phyloP scores from a whole-genome alignment of 2,797 vertebrate species.

The Knipowitschia caucasica region DNA sequence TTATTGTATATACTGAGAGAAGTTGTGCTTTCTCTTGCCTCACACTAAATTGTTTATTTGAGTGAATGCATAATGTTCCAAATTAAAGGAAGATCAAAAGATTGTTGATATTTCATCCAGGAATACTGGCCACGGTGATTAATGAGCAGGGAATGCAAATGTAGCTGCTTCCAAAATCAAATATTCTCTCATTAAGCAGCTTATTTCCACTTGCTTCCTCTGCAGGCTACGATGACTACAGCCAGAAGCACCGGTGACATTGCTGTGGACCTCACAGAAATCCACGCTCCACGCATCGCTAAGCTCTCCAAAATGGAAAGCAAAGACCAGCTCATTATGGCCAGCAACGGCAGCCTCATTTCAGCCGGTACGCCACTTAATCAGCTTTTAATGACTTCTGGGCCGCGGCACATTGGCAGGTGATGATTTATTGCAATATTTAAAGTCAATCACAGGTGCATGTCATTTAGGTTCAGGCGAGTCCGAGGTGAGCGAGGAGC shows the following conservation, averaged over 20 bases:
- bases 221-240: constrained; percentile 87
- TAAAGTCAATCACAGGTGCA: constrained; percentile 14
- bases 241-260: constrained; percentile 91
- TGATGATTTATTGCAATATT: constrained; percentile 30
- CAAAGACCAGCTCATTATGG: constrained; percentile 91
- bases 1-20: neutral
- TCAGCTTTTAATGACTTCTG: constrained; percentile 12
- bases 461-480: constrained; percentile 85
- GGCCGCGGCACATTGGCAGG: constrained; percentile 1
- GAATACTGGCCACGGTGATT: constrained; percentile 54
- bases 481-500: constrained; percentile 88
- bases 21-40: neutral
- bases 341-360: constrained; percentile 93
- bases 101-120: constrained; percentile 46
- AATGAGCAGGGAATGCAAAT: constrained; percentile 54
- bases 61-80: neutral
- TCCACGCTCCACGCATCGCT: constrained; percentile 76
- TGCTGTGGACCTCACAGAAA: constrained; percentile 90
- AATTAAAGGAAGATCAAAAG: neutral
- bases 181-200: constrained; percentile 14
- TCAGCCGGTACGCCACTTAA: constrained; percentile 82
- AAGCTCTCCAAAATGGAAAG: constrained; percentile 80
- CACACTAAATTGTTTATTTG: neutral
- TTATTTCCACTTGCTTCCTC: neutral
- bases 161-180: constrained; percentile 33